Percentiles rank a stretch among this genome's conserved stretches.
These are phyloP conservation scores for Sebastolobus alascanus DNA, from an alignment of 2,797 vertebrate species.

Conservation along the genomic window DNA sequence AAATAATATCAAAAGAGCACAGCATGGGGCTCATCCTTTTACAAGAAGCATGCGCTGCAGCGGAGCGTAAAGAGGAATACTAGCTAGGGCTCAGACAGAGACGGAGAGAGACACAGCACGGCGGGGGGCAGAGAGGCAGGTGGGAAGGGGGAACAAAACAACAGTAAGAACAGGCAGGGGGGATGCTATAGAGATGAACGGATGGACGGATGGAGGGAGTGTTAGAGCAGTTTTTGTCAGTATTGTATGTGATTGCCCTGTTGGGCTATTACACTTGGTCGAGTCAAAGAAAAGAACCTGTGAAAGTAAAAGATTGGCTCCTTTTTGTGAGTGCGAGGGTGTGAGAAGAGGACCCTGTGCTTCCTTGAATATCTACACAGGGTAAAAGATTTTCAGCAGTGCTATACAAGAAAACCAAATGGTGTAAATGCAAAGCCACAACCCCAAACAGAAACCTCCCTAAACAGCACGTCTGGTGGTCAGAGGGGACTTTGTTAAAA, in stretches of 20 bases:
- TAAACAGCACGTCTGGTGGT: conserved; percentile 64
- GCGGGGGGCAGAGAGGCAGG: conserved; percentile 64
- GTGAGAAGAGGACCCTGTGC: conserved; percentile 1
- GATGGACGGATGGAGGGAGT: conserved; percentile 59
- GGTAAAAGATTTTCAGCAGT: conserved; percentile 24
- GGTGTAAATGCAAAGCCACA: conserved; percentile 68
- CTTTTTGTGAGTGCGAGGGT: conserved; percentile 5
- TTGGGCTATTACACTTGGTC: conserved; percentile 50
- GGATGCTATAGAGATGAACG: conserved; percentile 51
- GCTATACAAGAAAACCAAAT: conserved; percentile 42
- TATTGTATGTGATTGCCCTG: conserved; percentile 57
- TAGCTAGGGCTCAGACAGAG: conserved; percentile 65
- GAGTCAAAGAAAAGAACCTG: conserved; percentile 36
- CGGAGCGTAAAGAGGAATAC: conserved; percentile 70
- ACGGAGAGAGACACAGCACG: conserved; percentile 63
- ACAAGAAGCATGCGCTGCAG: conserved; percentile 77
- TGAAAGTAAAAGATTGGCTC: conserved; percentile 28
- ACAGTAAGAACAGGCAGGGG: conserved; percentile 60
- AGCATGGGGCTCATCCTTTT: conserved; percentile 79
- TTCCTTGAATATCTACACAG: conserved; percentile 28
- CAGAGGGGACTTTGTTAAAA: conserved; percentile 79
- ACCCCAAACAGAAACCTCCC: conserved; percentile 53
- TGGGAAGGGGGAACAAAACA: conserved; percentile 66
- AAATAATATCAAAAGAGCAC: conserved; percentile 82
- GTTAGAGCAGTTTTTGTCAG: conserved; percentile 58